These are phyloP conservation scores for Buteo buteo DNA, from an alignment of 2,113 vertebrate species.

Conservation along the genomic window DNA sequence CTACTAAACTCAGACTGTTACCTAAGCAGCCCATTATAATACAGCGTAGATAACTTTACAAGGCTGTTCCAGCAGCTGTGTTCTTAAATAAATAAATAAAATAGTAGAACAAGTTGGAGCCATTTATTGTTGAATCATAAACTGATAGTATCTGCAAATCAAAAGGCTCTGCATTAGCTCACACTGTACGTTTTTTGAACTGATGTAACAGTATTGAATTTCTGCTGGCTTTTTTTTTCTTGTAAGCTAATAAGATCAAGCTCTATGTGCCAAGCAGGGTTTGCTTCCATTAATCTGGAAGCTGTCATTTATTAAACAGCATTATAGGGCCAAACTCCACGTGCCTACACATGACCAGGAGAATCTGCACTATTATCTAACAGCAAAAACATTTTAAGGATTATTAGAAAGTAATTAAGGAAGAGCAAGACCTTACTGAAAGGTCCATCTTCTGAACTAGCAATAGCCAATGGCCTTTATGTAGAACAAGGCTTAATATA, in stretches of 20 bases:
- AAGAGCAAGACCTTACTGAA: background rate
- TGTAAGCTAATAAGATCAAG: slow-evolving; percentile 25
- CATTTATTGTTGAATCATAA: background rate
- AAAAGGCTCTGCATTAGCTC: background rate
- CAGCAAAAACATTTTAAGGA: slow-evolving; percentile 1
- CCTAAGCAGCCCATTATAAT: background rate
- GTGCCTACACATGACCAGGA: background rate
- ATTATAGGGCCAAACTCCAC: background rate
- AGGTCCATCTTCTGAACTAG: background rate
- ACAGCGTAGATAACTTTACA: background rate
- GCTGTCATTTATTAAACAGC: slow-evolving; percentile 14
- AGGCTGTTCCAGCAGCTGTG: background rate
- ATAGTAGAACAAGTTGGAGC: background rate
- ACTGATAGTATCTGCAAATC: background rate
- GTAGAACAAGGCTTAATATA: background rate
- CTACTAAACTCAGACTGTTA: background rate
- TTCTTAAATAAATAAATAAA: background rate
- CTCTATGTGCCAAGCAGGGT: slow-evolving; percentile 1
- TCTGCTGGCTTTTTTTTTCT: background rate
- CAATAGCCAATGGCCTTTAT: background rate
- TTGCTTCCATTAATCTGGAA: slow-evolving; percentile 38
- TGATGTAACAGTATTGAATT: background rate
- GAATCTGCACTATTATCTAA: background rate
- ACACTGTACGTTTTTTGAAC: background rate
- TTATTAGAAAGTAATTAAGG: slow-evolving; percentile 29